Percentiles rank a stretch among this genome's conserved stretches.
phyloP scores from a whole-genome alignment of 64 coral and sea anemone species.

The Pocillopora verrucosa region DNA sequence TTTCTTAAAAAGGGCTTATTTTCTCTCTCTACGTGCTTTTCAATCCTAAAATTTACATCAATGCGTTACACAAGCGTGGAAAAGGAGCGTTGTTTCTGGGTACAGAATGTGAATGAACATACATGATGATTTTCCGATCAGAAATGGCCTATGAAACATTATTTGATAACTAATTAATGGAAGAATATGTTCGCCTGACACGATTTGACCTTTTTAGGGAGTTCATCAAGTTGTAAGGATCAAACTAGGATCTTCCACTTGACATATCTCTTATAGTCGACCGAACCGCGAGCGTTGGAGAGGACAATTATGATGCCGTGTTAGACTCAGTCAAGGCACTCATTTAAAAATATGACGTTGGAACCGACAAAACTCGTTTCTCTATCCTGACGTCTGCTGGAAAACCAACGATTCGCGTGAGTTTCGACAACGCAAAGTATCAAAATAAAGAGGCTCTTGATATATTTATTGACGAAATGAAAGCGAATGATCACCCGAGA shows the following conservation, averaged over 20 bases:
- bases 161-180: too few relatives aligned
- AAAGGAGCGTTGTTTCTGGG: too few relatives aligned
- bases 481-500: background rate
- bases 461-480: background rate
- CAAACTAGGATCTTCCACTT: background rate
- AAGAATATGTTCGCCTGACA: too few relatives aligned
- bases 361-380: background rate
- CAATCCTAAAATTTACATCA: too few relatives aligned
- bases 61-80: too few relatives aligned
- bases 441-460: background rate
- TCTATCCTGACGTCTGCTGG: background rate
- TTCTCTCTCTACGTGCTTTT: too few relatives aligned
- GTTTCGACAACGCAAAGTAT: background rate
- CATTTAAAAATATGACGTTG: background rate
- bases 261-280: constrained; percentile 2
- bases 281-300: background rate
- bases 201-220: background rate
- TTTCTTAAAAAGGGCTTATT: too few relatives aligned
- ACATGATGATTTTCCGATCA: too few relatives aligned
- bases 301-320: background rate
- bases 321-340: background rate
- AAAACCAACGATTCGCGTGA: background rate
- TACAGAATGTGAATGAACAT: too few relatives aligned
- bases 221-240: background rate
- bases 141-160: too few relatives aligned